Base-by-base conservation (phyloP, 2,888 invertebrate genomes). In the Philopedon plagiatum region DNA sequence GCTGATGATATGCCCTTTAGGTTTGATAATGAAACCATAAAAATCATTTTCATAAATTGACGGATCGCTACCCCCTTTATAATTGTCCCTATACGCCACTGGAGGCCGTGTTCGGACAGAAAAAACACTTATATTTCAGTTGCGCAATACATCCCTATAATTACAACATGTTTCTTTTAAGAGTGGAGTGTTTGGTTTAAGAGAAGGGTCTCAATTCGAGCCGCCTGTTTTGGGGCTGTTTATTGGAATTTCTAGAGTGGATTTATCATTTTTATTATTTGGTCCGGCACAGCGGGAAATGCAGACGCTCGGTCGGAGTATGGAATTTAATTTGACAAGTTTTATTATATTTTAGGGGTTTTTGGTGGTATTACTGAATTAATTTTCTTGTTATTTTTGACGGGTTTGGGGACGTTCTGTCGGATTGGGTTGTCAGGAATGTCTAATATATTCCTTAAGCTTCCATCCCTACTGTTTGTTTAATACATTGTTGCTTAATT, bases 181-280 rank as follows among this genome's bases (percentile, higher is more conserved):
- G 23, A 29, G 7, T 51, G n/a, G n/a, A 4, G 3, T n/a, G 23
- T 7, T 19, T 7, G 41, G 13, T 39, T n/a, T n/a, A n/a, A 8
- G 49, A 18, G 54, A 51, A 51, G 68, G 54, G 64, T n/a, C 19
- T 39, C 34, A 64, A 70, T 70, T 70, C 61, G 57, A 19, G 11
- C 51, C 61, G 67, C 29, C 62, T 26, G 37, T 74, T 74, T 74
- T 74, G 61, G 63, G 71, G 65, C 61, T 72, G 68, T 74, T 74
- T 74, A 72, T 74, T 74, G 74, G 65, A 67, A 71, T 74, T 71
- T 69, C 71, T 44, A 64, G 58, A 61, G 62, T 62, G 64, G 68
- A 74, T 74, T 71, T 72, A 75, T 75, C 69, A 75, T 75, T 75
- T 72, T 72, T 75, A 75, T 72, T 72, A 69, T 72, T 72, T 60